Conservation (phyloP, 2,888 invertebrate species). For the Zele albiditarsus region DNA sequence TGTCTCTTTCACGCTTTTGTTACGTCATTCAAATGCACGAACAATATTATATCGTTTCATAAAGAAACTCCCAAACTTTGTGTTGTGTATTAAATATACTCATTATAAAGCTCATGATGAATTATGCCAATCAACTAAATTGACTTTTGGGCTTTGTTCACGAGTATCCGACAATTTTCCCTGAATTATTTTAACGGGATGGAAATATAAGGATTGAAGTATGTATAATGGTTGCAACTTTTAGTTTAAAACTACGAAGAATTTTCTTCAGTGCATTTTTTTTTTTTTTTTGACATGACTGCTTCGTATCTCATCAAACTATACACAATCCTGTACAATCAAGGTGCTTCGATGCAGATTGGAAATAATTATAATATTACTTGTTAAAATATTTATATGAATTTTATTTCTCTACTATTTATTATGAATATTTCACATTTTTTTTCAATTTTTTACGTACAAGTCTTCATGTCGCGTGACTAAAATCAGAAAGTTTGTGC, state of each 20-base stretch:
- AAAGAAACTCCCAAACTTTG: not conserved
- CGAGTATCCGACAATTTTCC: not conserved
- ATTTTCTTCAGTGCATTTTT: not conserved
- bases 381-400: not conserved
- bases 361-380: not conserved
- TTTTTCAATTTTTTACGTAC: too few relatives aligned
- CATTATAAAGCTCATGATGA: not conserved
- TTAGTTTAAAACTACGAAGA: not conserved
- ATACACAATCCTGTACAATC: not conserved
- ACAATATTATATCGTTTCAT: not conserved
- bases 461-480: too few relatives aligned
- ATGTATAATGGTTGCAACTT: not conserved
- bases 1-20: not conserved
- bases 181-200: not conserved
- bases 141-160: not conserved
- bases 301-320: not conserved
- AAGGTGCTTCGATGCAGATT: not conserved
- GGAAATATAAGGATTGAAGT: not conserved
- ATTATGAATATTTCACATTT: too few relatives aligned
- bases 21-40: not conserved
- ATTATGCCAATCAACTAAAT: not conserved
- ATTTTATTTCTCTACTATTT: not conserved
- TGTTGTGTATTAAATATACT: not conserved
- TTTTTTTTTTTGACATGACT: not conserved
- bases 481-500: too few relatives aligned